Percentiles rank a stretch among this genome's conserved stretches.
phyloP scores from a whole-genome alignment of 2,797 vertebrate species.

The Eleutherodactylus coqui region DNA sequence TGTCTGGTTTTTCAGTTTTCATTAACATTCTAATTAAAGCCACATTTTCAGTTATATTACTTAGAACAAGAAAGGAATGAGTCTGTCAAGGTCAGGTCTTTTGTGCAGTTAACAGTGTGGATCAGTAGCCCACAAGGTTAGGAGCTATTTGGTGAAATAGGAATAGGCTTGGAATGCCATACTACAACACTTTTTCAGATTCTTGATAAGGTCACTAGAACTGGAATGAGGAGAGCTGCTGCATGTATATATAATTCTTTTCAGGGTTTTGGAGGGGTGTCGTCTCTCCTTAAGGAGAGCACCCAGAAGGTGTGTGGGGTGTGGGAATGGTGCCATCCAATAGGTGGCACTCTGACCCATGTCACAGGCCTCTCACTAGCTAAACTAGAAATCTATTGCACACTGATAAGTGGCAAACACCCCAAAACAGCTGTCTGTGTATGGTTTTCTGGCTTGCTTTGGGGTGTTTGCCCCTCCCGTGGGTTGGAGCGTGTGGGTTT shows the following conservation, averaged over 20 bases:
- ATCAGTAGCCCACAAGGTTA: constrained; percentile 79
- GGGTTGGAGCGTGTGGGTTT: no score
- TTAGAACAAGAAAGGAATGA: constrained; percentile 84
- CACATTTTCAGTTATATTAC: constrained; percentile 84
- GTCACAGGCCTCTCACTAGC: no score
- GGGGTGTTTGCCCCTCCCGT: no score
- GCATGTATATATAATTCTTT: neutral
- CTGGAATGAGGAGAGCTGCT: neutral
- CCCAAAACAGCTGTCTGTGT: no score
- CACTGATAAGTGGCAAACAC: no score
- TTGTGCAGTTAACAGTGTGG: constrained; percentile 76
- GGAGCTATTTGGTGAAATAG: constrained; percentile 73
- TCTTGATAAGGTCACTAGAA: constrained; percentile 76
- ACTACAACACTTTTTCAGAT: constrained; percentile 69
- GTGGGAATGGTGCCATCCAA: no score
- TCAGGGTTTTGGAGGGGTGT: no score
- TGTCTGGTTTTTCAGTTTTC: constrained; percentile 86
- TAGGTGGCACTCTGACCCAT: no score
- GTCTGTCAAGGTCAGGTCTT: constrained; percentile 79
- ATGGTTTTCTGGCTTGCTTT: no score
- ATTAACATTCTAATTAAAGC: constrained; percentile 85
- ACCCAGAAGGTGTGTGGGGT: no score
- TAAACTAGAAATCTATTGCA: no score
- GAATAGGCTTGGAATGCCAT: constrained; percentile 68
- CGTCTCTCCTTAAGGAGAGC: no score